Base-by-base conservation (phyloP, 1,140 invertebrate species). In the Hylyphantes graminicola region DNA sequence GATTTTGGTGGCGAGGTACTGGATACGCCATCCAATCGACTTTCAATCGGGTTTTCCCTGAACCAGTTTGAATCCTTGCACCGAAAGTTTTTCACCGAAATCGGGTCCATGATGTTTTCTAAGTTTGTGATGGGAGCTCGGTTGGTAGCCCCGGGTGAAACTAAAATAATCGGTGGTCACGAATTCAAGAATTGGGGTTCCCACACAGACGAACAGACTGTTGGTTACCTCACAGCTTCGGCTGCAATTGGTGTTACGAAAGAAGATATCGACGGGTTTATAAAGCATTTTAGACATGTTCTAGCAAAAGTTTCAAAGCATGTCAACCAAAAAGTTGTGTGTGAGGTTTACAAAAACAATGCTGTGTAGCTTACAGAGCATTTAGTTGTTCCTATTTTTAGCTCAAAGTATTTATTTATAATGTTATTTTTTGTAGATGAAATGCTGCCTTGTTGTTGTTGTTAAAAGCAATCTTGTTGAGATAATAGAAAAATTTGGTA, bases 81-180 rank as follows among this genome's bases (percentile, higher is more conserved):
- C 86, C 59, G 89, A 89, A 64, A 91, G 65, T 91, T 91, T 87
- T 89, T 92, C 54, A 92, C 92, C 65, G 88, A 93, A 89, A 89
- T 95, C 63, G 94, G 94, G 2, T 94, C 94, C 3, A 94, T 94
- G 92, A 89, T 95, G 55, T 95, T 94, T 88, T 91, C 93, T 57
- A 91, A 93, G 86, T 93, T 92, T 88, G 93, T 95, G 15, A 87
- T 84, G 74, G 75, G 77, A 59, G 55, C 79, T 12, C 72, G 87
- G 12, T 92, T 93, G 51, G 91, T 93, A 65, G 91, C 92, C 13
- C 90, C 90, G 19, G 89, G 89, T 12, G 92, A 92, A 80, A 88
- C 88, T 12, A 93, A 93, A 88, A 90, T 90, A 81, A 91, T 93
- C 77, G 91, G 90, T 84, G 91, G 90, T 35, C 90, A 91, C 85